Evolutionary conservation across 2,113 vertebrate genomes (phyloP), one percentile per base, ranked within the genome.

Genomic region (Melospiza georgiana): DNA sequence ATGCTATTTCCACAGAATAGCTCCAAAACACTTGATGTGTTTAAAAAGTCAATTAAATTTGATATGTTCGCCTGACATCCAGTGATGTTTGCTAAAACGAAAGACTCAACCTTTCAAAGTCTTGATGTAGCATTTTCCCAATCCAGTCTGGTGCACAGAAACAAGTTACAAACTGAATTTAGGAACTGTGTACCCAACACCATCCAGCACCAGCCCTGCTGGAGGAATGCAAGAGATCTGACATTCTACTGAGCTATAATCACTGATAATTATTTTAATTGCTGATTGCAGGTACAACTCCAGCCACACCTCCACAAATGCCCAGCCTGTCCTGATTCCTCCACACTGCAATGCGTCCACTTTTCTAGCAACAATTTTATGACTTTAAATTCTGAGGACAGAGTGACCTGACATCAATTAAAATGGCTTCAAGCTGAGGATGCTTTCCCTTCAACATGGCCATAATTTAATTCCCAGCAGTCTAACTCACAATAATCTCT

Each of bases 21-120:
- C 27, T 94, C 83, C 90, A 95, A 59, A 93, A 71, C 61, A 95
- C 90, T 81, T 90, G 31, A 54, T 82, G 33, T n/a, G 31, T 63
- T 88, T 55, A 71, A 87, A 43, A 71, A 88, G 51, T 59, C 72
- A 52, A 86, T 86, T 93, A 61, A 90, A 88, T 86, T 78, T 52
- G 33, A 61, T 69, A 55, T 28, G 33, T 62, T 93, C 89, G 37
- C 63, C 73, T 93, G 58, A 87, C 62, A 79, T 66, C 44, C 81
- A 79, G 31, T 33, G 49, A 79, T 69, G 58, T 44, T 77, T 76
- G 71, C 55, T 84, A 51, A 76, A 91, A 89, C 65, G 51, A 86
- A 85, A 82, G n/a, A 62, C 75, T 77, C 44, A 33, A 63, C 25
- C 30, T 87, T 87, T 87, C 89, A 15, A 94, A 91, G 55, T 66